Evolutionary conservation across 2,888 invertebrate genomes (phyloP), one percentile per base, ranked within the genome.

Genomic region (Eristalis tenax): DNA sequence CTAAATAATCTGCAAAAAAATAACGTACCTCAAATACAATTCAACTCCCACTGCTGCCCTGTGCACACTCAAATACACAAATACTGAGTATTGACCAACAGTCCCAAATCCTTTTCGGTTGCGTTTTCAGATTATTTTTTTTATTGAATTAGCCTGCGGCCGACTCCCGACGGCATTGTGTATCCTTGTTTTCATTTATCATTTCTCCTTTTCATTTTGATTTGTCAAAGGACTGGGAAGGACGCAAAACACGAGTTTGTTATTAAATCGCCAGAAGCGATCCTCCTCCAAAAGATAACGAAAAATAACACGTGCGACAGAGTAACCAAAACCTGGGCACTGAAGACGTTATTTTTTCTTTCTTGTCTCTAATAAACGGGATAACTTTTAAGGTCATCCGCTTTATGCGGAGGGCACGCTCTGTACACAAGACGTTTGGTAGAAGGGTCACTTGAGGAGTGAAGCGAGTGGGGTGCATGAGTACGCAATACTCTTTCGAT

Each of bases 121-220:
- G 35, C 50, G 18, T 69, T 43, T 59, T 79, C 40, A 32, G 43
- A 4, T 43, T 26, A 26, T 26, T 26, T 15, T 43, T 83, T 83
- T 68, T 78, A 83, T 83, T 83, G 68, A 83, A 83, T 78, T 57
- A 68, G 78, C 83, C 73, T 35, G 40, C 40, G 78, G 69, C 35
- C 38, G 63, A 35, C 40, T 26, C 50, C 65, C 65, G 65, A 59
- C 69, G 69, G 69, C 43, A 57, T 23, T 61, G 66, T 61, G 66
- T 61, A 75, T 79, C 80, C 56, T 75, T 71, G 70, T 65, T 70
- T 84, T 80, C 80, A 84, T 79, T 84, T 80, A 84, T 84, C 68
- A 73, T 76, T 71, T 68, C 65, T 23, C 64, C 32, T 38, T 50
- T 57, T 69, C 23, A 50, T 50, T 50, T 50, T 50, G 50, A 50